phyloP scores from a whole-genome alignment of 2,888 invertebrate species.

The Chydorus sphaericus region DNA sequence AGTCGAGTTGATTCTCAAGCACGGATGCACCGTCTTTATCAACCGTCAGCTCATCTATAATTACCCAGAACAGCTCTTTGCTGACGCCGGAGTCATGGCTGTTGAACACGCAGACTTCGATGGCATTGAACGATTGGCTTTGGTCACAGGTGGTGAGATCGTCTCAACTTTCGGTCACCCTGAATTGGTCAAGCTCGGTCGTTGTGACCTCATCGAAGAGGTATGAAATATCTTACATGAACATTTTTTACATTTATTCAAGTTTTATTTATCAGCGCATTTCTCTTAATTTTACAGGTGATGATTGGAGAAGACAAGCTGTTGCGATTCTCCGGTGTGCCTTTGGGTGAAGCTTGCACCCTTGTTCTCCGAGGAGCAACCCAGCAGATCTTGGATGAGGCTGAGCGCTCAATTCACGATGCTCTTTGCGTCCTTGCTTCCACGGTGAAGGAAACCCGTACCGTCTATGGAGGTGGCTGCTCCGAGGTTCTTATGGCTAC shows the following conservation, averaged over 20 bases:
- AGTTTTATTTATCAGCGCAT: not conserved
- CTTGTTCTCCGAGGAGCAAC: constrained; percentile 95
- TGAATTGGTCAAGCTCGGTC: constrained; percentile 76
- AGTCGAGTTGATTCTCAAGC: constrained; percentile 85
- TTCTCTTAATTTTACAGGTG: constrained; percentile 35
- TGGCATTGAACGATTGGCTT: constrained; percentile 90
- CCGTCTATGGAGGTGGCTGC: constrained; percentile 84
- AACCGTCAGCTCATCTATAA: constrained; percentile 99
- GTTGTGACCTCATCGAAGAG: constrained; percentile 90
- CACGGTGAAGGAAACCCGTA: constrained; percentile 82
- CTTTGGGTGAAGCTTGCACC: constrained; percentile 91
- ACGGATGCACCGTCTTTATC: constrained; percentile 94
- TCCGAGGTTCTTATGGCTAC: constrained; percentile 96
- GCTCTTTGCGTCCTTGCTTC: constrained; percentile 92
- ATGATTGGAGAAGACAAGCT: constrained; percentile 96
- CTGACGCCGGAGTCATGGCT: constrained; percentile 96
- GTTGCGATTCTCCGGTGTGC: constrained; percentile 85
- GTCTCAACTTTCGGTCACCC: constrained; percentile 96
- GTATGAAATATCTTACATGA: constrained; percentile 28
- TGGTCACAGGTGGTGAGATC: constrained; percentile 96
- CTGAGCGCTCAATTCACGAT: constrained; percentile 94
- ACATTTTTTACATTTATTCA: not conserved
- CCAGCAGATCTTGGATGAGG: constrained; percentile 95
- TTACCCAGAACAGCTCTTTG: constrained; percentile 97
- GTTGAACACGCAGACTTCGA: constrained; percentile 99